Percentiles rank a stretch among this genome's conserved stretches.
These are phyloP conservation scores for Melopsittacus undulatus DNA, from an alignment of 2,797 vertebrate genomes.

Conservation along the genomic window DNA sequence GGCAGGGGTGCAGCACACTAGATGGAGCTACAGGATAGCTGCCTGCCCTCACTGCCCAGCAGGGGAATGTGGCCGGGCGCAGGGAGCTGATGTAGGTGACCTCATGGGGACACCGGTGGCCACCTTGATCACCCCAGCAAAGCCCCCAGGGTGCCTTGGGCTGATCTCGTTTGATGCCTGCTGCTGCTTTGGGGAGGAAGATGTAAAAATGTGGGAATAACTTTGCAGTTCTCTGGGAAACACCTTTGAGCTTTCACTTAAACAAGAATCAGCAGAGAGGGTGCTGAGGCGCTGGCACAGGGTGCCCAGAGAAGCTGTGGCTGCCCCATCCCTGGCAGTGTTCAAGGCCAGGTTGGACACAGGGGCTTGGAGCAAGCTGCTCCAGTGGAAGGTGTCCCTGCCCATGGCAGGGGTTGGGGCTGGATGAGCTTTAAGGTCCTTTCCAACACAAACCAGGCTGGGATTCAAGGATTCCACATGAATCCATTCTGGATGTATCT, in stretches of 20 bases:
- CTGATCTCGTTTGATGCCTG: neutral
- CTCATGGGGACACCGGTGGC: accelerated
- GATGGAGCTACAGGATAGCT: slow-evolving; percentile 1
- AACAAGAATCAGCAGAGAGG: neutral
- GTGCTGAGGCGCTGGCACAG: neutral
- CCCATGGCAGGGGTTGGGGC: no score
- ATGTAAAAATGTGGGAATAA: neutral
- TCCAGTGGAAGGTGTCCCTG: no score
- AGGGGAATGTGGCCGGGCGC: neutral
- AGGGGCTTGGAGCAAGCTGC: no score
- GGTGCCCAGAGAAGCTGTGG: neutral
- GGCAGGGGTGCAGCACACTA: neutral
- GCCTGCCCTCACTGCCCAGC: neutral
- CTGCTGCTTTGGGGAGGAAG: neutral
- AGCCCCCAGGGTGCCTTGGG: neutral
- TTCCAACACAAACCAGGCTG: neutral
- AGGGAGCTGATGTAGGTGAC: neutral
- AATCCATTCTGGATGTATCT: neutral
- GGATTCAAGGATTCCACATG: neutral
- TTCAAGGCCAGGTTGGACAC: no score
- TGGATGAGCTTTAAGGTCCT: no score
- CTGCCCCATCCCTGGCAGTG: neutral
- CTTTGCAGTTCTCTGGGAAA: neutral
- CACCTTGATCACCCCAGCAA: neutral
- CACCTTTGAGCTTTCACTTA: neutral